Percentiles rank a stretch among this genome's conserved stretches.
phyloP scores from a whole-genome alignment of 2,888 invertebrate genomes.

The Nezara viridula region DNA sequence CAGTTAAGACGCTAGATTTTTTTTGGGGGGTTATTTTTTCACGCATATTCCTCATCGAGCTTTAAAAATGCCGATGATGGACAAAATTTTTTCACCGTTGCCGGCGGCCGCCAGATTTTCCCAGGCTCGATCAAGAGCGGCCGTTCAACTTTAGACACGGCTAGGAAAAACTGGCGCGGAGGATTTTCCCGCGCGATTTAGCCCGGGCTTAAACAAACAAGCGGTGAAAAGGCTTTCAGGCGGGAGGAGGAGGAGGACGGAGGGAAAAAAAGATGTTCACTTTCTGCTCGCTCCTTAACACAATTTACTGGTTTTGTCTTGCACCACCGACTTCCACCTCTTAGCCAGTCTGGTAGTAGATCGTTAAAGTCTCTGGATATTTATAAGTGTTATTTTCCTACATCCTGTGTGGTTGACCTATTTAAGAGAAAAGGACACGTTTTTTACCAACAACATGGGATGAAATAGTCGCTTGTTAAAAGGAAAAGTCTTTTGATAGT shows the following conservation, averaged over 20 bases:
- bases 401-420: background rate
- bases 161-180: conserved; percentile 33
- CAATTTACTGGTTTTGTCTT: conserved; percentile 47
- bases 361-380: background rate
- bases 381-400: background rate
- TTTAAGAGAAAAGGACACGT: background rate
- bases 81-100: conserved; percentile 36
- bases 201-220: conserved; percentile 44
- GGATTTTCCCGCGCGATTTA: conserved; percentile 48
- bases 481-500: background rate
- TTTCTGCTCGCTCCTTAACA: conserved; percentile 37
- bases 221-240: conserved; percentile 12
- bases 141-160: conserved; percentile 44
- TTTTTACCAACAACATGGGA: background rate
- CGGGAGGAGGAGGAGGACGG: background rate
- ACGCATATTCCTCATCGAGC: conserved; percentile 19
- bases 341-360: background rate
- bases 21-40: background rate
- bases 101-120: background rate
- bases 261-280: background rate
- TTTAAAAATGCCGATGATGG: conserved; percentile 45
- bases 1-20: conserved; percentile 8
- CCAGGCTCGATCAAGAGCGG: conserved; percentile 15
- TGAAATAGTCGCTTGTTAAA: background rate
- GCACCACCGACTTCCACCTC: background rate